phyloP scores from a whole-genome alignment of 2,113 vertebrate genomes.

The Rostratula benghalensis region DNA sequence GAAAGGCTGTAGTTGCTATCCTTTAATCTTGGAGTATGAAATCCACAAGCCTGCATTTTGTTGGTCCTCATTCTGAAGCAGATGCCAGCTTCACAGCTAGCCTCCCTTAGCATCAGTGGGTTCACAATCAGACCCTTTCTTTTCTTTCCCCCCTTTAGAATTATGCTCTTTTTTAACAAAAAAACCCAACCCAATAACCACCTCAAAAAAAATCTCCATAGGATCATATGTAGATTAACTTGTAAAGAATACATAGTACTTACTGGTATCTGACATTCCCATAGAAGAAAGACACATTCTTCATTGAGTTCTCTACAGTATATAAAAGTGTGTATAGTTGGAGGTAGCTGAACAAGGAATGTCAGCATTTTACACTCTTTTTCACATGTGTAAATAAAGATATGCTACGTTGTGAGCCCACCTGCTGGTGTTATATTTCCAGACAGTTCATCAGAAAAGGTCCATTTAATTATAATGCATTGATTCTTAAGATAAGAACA shows the following conservation, averaged over 20 bases:
- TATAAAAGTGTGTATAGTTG: rapidly evolving
- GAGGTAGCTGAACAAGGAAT: neutral
- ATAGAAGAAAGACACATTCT: neutral
- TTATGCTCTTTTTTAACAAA: neutral
- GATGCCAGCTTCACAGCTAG: neutral
- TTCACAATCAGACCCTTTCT: neutral
- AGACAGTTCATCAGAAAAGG: neutral
- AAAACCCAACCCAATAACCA: neutral
- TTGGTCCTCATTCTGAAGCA: neutral
- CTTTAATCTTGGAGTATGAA: neutral
- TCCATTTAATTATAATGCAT: neutral
- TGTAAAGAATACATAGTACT: neutral
- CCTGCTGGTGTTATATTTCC: neutral
- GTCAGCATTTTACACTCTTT: neutral
- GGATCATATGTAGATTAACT: neutral
- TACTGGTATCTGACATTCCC: neutral
- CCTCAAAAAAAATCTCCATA: neutral
- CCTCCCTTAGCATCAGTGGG: neutral
- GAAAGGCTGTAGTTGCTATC: neutral
- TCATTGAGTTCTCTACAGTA: neutral
- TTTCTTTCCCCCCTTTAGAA: neutral
- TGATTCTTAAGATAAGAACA: neutral
- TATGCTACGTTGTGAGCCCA: neutral
- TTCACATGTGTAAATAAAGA: neutral
- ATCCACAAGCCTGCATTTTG: neutral